Base-by-base conservation (phyloP, 2,113 vertebrate genomes). In the Orthonyx spaldingii region DNA sequence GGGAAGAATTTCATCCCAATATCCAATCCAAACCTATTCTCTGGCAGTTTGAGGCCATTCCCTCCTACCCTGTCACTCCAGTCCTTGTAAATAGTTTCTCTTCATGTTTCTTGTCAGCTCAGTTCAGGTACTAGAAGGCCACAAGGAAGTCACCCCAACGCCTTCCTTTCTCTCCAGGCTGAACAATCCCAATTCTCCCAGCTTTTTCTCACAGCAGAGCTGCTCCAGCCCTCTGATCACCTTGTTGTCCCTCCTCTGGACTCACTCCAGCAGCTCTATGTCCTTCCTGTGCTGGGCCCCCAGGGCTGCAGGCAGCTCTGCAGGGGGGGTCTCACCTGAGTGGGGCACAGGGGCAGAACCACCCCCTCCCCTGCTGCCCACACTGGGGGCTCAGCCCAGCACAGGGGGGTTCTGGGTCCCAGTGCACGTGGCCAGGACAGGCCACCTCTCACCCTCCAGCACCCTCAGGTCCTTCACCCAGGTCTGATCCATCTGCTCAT, bases 391-490 rank as follows among this genome's bases (percentile, higher is more conserved):
- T 37, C 74, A 69, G 47, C 55, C 33, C 55, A 60, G 84, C 46
- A 23, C 46, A 32, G 11, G 7, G 18, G 32, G 30, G 9, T 13
- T 44, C 55, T 8, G 72, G 46, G 18, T 42, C 24, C 37, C 55
- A 24, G 37, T 3, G 6, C 42, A 14, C 33, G 4, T 1, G 2
- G 57, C 30, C 3, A 1, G 16, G 12, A 39, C 32, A 26, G 7
- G 8, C 42, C 53, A 52, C 27, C 20, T 47, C 84, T 55, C 16
- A 6, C n/a, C 47, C 65, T 47, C 44, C 49, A 55, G 49, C 35
- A 42, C 5, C 41, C 35, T 4, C 41, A 32, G 2, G 6, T 56
- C 20, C 57, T 71, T 27, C 42, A 64, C 19, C 7, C 49, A 35
- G 23, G 41, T 24, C 75, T 87, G 30, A 49, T 71, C 8, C 14